Percentiles rank a stretch among this genome's conserved stretches.
phyloP scores from a whole-genome alignment of 53 echinoderm and acorn worm species.

The Arbacia lixula region DNA sequence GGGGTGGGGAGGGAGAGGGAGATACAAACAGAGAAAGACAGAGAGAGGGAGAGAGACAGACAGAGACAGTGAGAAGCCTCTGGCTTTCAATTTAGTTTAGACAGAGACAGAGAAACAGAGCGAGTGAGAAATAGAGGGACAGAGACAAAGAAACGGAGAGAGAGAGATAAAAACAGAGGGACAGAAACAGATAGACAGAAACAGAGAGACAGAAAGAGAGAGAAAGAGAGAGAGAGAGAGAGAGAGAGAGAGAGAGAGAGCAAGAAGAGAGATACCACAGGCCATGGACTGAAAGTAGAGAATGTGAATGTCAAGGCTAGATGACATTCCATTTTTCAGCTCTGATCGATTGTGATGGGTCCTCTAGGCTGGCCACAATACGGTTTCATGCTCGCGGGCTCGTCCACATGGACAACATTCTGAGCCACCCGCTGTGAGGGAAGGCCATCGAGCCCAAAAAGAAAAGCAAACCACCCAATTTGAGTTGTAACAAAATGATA shows the following conservation, averaged over 20 bases:
- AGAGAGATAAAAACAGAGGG: background rate
- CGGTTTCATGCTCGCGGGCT: too few species aligned
- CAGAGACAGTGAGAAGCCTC: background rate
- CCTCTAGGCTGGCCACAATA: conserved; percentile 21
- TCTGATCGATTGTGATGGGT: conserved; percentile 49
- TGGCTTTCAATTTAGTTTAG: background rate
- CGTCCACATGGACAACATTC: too few species aligned
- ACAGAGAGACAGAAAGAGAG: background rate
- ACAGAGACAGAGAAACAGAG: background rate
- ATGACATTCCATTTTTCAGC: conserved; percentile 47
- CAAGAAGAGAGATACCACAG: background rate
- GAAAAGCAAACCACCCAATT: too few species aligned
- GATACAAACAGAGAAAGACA: too few species aligned
- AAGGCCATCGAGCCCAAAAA: too few species aligned
- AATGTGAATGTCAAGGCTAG: conserved; percentile 57
- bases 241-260: background rate
- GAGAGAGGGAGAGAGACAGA: background rate
- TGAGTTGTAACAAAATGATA: too few species aligned
- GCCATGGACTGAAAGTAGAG: conserved; percentile 36
- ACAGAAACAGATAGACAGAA: background rate
- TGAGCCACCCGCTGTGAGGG: too few species aligned
- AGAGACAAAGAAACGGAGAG: background rate
- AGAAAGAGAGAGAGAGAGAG: background rate
- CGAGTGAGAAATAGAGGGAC: background rate
- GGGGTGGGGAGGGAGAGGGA: too few species aligned